phyloP scores from a whole-genome alignment of 2,113 vertebrate species.

The Stercorarius parasiticus region DNA sequence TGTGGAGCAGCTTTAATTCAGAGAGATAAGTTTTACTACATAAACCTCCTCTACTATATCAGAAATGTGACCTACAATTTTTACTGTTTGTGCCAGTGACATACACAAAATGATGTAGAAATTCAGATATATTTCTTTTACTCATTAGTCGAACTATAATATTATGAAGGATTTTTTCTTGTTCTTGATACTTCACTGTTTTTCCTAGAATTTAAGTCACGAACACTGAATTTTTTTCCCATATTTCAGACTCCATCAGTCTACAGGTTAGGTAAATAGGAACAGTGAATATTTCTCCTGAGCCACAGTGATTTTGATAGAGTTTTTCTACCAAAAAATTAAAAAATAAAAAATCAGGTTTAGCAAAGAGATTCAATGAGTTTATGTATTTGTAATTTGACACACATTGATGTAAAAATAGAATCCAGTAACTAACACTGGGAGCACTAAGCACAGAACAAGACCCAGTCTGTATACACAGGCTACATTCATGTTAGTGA shows the following conservation, averaged over 20 bases:
- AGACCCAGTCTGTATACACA: neutral
- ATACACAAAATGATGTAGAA: neutral
- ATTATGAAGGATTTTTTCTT: neutral
- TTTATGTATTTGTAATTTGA: neutral
- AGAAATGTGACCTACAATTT: neutral
- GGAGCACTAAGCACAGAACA: neutral
- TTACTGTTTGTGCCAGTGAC: neutral
- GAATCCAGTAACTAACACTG: neutral
- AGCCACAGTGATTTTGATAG: neutral
- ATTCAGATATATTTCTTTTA: neutral
- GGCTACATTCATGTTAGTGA: neutral
- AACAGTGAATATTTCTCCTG: neutral
- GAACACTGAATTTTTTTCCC: neutral
- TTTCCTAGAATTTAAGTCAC: neutral
- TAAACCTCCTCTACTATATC: neutral
- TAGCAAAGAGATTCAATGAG: neutral
- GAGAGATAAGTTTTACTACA: neutral
- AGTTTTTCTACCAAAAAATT: neutral
- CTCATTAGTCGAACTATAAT: neutral
- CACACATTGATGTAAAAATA: neutral
- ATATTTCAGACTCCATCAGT: neutral
- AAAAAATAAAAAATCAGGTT: neutral
- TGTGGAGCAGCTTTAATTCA: neutral
- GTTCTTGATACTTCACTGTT: neutral
- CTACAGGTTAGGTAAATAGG: neutral